phyloP scores from a whole-genome alignment of 2,113 vertebrate genomes.

The Dolichallabes microphthalmus region DNA sequence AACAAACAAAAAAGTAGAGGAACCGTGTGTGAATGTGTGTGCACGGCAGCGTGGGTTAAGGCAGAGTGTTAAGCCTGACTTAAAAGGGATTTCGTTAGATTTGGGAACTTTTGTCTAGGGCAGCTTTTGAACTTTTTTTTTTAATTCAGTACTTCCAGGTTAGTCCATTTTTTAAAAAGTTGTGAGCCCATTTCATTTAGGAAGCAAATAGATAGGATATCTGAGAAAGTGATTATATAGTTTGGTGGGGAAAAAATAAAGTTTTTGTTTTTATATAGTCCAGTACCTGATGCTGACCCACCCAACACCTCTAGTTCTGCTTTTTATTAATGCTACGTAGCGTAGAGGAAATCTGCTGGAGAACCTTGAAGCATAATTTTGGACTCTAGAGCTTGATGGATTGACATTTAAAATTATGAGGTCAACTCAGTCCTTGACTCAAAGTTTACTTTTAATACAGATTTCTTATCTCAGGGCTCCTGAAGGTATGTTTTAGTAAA shows the following conservation, averaged over 20 bases:
- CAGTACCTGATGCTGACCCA: not conserved
- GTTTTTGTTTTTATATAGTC: not conserved
- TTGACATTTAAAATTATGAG: constrained; percentile 46
- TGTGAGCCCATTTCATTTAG: not conserved
- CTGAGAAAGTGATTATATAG: not conserved
- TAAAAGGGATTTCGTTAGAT: constrained; percentile 46
- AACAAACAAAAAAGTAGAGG: constrained; percentile 55
- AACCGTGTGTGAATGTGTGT: constrained; percentile 45
- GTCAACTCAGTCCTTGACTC: constrained; percentile 34
- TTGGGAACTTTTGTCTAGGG: constrained; percentile 37
- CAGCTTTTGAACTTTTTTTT: constrained; percentile 44
- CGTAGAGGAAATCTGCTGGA: constrained; percentile 38
- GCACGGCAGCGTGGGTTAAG: constrained; percentile 39
- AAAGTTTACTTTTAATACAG: not conserved
- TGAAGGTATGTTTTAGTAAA: not conserved
- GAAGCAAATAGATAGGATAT: constrained; percentile 13
- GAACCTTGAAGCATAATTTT: constrained; percentile 32
- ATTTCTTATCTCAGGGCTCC: not conserved
- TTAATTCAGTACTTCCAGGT: constrained; percentile 7
- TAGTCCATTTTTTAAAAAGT: constrained; percentile 19
- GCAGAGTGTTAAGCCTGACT: constrained; percentile 49
- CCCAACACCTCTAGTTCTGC: constrained; percentile 7
- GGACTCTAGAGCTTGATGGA: constrained; percentile 48
- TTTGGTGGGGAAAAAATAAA: not conserved
- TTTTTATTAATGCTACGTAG: constrained; percentile 51